Conservation (phyloP, 2,113 vertebrate species). For the Rhinolophus sinicus region DNA sequence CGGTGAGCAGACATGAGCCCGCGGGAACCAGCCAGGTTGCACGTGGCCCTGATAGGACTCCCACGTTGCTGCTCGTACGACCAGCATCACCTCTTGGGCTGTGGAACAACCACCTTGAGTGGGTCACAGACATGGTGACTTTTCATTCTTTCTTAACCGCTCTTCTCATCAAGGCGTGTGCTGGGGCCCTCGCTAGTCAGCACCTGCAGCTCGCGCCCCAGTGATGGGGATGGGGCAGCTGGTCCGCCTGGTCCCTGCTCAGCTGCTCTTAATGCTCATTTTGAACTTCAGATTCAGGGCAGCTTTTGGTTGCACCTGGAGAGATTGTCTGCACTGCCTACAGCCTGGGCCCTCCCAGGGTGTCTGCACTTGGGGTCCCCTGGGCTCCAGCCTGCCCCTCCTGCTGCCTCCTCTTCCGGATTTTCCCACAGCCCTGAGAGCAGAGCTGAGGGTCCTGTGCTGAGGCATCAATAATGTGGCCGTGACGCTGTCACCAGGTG, state of each 20-base stretch:
- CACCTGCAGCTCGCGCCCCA: too few relatives aligned
- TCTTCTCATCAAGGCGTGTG: neutral
- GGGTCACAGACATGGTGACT: accelerated
- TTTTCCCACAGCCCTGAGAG: neutral
- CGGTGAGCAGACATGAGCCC: accelerated
- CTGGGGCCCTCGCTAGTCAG: neutral
- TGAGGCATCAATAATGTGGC: accelerated
- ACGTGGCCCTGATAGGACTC: neutral
- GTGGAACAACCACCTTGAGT: too few relatives aligned
- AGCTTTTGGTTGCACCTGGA: neutral
- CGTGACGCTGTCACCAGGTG: accelerated
- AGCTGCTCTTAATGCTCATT: neutral
- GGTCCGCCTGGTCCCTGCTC: too few relatives aligned
- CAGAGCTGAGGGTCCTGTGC: neutral
- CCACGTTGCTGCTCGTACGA: too few relatives aligned
- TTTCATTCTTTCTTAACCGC: neutral
- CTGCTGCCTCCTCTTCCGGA: neutral
- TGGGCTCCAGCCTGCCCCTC: neutral
- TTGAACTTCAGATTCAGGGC: neutral
- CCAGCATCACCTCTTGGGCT: too few relatives aligned
- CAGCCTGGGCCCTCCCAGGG: neutral
- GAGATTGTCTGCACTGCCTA: too few relatives aligned
- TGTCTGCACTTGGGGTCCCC: neutral
- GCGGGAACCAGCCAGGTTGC: neutral
- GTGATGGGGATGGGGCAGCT: too few relatives aligned